phyloP scores from a whole-genome alignment of 2,113 vertebrate genomes.

The Aix galericulata region DNA sequence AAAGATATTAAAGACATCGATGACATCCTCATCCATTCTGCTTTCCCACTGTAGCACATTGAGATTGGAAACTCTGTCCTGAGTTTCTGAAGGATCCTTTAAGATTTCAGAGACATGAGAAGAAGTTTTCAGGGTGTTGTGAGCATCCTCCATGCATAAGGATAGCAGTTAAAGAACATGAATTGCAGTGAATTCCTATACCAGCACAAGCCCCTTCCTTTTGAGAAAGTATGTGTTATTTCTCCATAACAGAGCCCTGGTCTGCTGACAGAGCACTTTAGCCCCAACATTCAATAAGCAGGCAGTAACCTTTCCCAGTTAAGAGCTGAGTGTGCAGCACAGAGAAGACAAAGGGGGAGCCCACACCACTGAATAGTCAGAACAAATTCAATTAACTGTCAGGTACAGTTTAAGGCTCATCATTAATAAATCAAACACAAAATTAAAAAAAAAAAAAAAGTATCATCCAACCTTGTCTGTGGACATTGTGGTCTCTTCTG shows the following conservation, averaged over 20 bases:
- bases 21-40: neutral
- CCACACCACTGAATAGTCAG: neutral
- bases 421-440: slow-evolving; percentile 15
- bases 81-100: neutral
- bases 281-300: neutral
- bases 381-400: slow-evolving; percentile 6
- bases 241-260: neutral
- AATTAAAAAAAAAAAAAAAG: neutral
- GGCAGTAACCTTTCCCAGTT: neutral
- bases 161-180: neutral
- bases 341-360: neutral
- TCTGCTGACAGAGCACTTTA: neutral
- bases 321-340: neutral
- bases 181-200: neutral
- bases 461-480: neutral
- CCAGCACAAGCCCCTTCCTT: neutral
- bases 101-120: neutral
- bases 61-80: neutral
- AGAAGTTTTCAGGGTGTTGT: neutral
- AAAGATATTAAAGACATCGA: neutral
- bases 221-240: neutral
- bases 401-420: neutral
- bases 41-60: neutral
- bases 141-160: neutral
- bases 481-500: neutral